Conservation (phyloP, 1,140 invertebrate species). For the Cecropterus lyciades region DNA sequence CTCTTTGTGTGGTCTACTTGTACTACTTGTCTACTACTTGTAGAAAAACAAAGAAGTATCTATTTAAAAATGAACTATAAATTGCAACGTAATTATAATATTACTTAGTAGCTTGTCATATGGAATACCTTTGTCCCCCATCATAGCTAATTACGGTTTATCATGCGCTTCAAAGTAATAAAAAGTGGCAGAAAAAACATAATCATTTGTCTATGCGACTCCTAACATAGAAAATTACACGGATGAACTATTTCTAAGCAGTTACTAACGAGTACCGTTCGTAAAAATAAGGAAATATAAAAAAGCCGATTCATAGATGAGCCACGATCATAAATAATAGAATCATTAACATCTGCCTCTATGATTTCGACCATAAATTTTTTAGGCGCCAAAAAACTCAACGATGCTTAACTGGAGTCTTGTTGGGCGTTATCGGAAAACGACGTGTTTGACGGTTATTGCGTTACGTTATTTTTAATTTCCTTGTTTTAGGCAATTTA, state of each 20-base stretch:
- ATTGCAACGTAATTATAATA: too few relatives aligned
- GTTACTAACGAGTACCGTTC: conserved; percentile 26
- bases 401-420: conserved; percentile 40
- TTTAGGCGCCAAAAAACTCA: conserved; percentile 57
- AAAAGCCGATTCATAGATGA: conserved; percentile 49
- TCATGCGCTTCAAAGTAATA: conserved; percentile 6
- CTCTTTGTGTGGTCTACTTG: too few relatives aligned
- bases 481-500: conserved; percentile 40
- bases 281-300: conserved; percentile 49
- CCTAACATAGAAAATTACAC: conserved; percentile 61
- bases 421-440: conserved; percentile 60
- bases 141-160: neutral
- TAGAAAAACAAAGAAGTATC: too few relatives aligned
- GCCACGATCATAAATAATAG: conserved; percentile 76
- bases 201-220: conserved; percentile 47
- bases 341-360: conserved; percentile 80
- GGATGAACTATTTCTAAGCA: conserved; percentile 58
- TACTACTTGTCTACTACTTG: too few relatives aligned
- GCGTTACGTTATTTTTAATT: conserved; percentile 57
- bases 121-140: neutral
- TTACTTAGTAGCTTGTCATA: too few relatives aligned
- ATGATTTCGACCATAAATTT: conserved; percentile 76
- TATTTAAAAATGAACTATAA: too few relatives aligned
- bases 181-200: conserved; percentile 24
- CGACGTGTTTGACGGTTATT: conserved; percentile 70